phyloP scores from a whole-genome alignment of 2,113 vertebrate species.

The Catharus minimus region DNA sequence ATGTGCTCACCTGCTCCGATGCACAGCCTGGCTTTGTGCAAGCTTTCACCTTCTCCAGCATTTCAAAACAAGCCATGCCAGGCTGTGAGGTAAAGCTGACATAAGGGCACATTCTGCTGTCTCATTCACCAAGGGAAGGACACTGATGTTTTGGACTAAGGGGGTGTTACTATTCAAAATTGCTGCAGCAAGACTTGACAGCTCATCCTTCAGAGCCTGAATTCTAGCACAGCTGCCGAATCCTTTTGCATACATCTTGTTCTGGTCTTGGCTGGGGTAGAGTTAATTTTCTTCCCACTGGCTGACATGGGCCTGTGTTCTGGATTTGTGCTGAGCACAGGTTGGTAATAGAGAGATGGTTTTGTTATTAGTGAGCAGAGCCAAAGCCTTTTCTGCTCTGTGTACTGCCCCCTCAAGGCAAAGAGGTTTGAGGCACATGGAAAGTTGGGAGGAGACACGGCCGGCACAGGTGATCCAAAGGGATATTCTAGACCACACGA shows the following conservation, averaged over 20 bases:
- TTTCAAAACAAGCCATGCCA: background rate
- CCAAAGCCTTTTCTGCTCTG: background rate
- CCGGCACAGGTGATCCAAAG: background rate
- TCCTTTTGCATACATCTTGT: background rate
- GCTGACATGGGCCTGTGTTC: background rate
- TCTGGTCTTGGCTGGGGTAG: background rate
- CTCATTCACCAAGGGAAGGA: background rate
- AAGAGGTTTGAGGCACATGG: background rate
- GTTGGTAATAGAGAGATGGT: background rate
- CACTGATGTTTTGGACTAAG: background rate
- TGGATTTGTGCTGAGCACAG: background rate
- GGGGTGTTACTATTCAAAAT: slow-evolving; percentile 21
- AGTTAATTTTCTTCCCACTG: background rate
- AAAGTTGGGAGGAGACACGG: background rate
- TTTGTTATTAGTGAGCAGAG: background rate
- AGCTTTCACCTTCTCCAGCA: background rate
- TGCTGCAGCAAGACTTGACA: slow-evolving; percentile 18
- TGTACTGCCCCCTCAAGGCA: fast-evolving
- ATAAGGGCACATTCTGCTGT: background rate
- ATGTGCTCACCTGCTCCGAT: background rate
- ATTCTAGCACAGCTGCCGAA: background rate
- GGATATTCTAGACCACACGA: background rate
- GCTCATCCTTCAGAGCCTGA: slow-evolving; percentile 27
- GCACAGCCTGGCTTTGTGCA: background rate
- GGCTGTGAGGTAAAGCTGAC: background rate